Percentiles rank a stretch among this genome's conserved stretches.
Evolutionary conservation across 2,113 vertebrate genomes (phyloP).

Genomic region (Acanthisitta chloris): DNA sequence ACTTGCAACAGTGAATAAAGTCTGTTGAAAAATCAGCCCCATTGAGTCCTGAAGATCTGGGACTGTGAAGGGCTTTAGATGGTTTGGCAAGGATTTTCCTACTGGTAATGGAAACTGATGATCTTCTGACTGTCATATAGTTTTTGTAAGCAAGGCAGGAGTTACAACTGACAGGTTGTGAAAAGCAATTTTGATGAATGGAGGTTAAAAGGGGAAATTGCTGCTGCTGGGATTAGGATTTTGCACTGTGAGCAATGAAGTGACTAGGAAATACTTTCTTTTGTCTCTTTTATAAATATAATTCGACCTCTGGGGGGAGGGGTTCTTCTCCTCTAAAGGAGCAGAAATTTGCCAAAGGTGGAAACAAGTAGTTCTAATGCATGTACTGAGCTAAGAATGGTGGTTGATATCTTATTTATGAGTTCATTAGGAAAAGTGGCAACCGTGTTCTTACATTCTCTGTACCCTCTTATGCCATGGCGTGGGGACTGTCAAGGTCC

Average conservation of each 20-base stretch:
- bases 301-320: neutral
- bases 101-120: neutral
- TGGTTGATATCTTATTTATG: neutral
- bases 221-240: neutral
- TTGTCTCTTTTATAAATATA: neutral
- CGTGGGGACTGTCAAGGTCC: neutral
- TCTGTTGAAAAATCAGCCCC: neutral
- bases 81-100: neutral
- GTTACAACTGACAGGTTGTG: neutral
- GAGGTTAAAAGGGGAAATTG: neutral
- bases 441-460: neutral
- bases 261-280: neutral
- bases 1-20: neutral
- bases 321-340: neutral
- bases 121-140: neutral
- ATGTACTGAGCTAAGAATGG: neutral
- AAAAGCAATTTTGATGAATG: neutral
- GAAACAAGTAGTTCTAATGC: neutral
- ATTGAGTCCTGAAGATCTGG: neutral
- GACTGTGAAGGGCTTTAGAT: neutral
- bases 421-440: neutral
- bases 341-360: neutral
- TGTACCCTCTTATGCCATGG: rapidly evolving
- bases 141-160: neutral
- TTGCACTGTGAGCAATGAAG: neutral